A percentile compares a stretch with the other conserved stretches of the same genome.
These are phyloP conservation scores for Creontiades dilutus DNA, from an alignment of 2,888 invertebrate species.

Conservation along the genomic window DNA sequence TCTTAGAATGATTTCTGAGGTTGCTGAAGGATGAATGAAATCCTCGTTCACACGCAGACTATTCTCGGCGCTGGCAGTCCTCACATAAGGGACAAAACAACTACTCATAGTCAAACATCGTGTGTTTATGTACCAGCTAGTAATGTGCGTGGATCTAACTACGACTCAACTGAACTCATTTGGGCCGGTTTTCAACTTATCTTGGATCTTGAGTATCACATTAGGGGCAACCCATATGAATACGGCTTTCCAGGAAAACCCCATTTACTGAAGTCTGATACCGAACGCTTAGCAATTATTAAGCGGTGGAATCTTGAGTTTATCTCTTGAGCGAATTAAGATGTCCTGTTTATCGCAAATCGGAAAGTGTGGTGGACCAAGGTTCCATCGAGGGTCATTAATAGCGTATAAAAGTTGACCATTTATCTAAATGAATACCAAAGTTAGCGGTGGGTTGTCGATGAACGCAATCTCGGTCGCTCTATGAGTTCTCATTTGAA, in stretches of 20 bases:
- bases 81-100: too few relatives aligned
- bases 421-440: not conserved
- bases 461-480: too few relatives aligned
- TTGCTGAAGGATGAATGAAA: too few relatives aligned
- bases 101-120: too few relatives aligned
- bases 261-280: not conserved
- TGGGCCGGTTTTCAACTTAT: not conserved
- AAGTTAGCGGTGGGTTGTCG: too few relatives aligned
- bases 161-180: not conserved
- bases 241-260: constrained; percentile 7
- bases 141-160: not conserved
- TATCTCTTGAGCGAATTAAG: not conserved
- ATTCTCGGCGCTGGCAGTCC: too few relatives aligned
- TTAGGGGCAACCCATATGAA: not conserved
- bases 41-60: too few relatives aligned
- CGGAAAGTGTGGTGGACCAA: not conserved
- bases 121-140: too few relatives aligned
- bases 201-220: not conserved
- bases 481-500: too few relatives aligned
- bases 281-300: not conserved
- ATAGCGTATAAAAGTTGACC: not conserved
- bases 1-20: too few relatives aligned
- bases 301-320: not conserved
- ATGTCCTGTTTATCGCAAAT: not conserved
- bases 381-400: not conserved